Base-by-base conservation (phyloP, 2,888 invertebrate species). In the Micoletzkya japonica region DNA sequence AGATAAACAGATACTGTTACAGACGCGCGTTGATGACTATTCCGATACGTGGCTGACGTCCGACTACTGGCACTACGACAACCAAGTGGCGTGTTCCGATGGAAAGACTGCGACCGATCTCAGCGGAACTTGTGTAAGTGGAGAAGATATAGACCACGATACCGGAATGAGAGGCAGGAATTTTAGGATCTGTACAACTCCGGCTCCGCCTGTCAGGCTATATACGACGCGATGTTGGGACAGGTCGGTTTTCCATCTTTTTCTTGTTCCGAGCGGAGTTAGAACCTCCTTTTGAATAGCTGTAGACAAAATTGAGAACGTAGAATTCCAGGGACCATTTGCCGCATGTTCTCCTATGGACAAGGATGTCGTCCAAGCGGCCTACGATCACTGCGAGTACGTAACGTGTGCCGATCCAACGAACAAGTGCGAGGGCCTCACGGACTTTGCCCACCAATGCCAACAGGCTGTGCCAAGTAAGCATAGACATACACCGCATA, bases 321-420 rank as follows among this genome's bases (percentile, higher is more conserved):
- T 20, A 4, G n/a, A 7, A n/a, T 10, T 73, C n/a, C 57, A 54
- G 24, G 81, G 82, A 52, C 72, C 76, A 32, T 82, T 83, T 66
- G 78, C 71, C 30, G 72, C 72, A 20, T 82, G 81, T 63, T 72
- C 76, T 32, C 58, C 58, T 3, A 71, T 63, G 49, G 76, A 76
- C 30, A 73, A 74, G 32, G 75, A 73, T 32, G 76, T 73, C 39
- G 61, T 76, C 28, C 64, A 74, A 26, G 68, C 28, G 28, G 28
- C 24, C 24, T 78, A 74, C 71, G 69, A 76, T 63, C 75, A 80
- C 71, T 81, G 81, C 66, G 72, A 77, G 36, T 81, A 75, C 70
- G 81, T 79, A 64, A 59, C 76, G 28, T 81, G 81, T 66, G 66
- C 64, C 30, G 71, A 75, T 58, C 72, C 69, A 49, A 60, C 57